These are phyloP conservation scores for Taenioides sp. DNA, from an alignment of 2,797 vertebrate genomes.

Conservation along the genomic window DNA sequence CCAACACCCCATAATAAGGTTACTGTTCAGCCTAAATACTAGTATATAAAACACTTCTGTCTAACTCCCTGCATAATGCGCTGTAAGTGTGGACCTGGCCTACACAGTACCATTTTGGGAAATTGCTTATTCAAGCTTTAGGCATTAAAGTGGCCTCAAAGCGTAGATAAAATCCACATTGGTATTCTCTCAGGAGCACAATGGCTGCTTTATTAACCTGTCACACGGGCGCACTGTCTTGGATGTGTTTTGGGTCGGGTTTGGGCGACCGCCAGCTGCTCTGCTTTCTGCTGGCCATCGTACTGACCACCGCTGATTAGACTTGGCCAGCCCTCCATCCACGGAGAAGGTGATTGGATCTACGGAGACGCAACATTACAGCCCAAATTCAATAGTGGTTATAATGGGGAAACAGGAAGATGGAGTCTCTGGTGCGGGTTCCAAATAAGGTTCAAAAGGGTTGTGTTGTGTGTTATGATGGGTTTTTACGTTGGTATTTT, in stretches of 20 bases:
- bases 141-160: conserved; percentile 21
- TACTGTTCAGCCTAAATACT: neutral
- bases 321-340: conserved; percentile 49
- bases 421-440: conserved; percentile 31
- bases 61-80: neutral
- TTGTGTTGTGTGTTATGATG: neutral
- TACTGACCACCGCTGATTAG: conserved; percentile 52
- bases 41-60: neutral
- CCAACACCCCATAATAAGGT: neutral
- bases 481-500: neutral
- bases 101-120: conserved; percentile 9
- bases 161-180: conserved; percentile 32
- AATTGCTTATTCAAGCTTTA: conserved; percentile 30
- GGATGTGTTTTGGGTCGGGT: conserved; percentile 38
- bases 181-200: conserved; percentile 41
- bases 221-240: conserved; percentile 37
- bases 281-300: conserved; percentile 39
- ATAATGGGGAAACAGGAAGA: conserved; percentile 36
- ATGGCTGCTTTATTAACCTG: conserved; percentile 61
- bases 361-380: conserved; percentile 48
- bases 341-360: conserved; percentile 49
- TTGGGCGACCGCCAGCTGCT: conserved; percentile 48
- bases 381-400: conserved; percentile 33
- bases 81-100: neutral
- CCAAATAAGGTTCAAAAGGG: neutral